Evolutionary conservation across 2,888 invertebrate genomes (phyloP).

Genomic region (Calameuta filiformis): DNA sequence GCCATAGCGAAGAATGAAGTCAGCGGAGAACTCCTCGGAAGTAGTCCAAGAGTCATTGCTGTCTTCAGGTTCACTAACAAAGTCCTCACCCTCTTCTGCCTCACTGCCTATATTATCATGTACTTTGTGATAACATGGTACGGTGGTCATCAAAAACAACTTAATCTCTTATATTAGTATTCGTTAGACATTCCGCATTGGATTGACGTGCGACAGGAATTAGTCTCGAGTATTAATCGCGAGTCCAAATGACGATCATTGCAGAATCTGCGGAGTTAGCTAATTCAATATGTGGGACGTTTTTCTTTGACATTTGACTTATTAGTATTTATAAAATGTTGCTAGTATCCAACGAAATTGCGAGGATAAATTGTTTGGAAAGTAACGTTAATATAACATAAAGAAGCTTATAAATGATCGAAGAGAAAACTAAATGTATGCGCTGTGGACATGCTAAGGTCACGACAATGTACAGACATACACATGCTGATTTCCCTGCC

Average conservation of each 20-base stretch:
- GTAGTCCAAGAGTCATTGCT: constrained; percentile 86
- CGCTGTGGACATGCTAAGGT: not conserved
- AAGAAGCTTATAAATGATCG: not conserved
- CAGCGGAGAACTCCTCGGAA: constrained; percentile 82
- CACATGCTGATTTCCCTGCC: not conserved
- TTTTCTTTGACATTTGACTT: not conserved
- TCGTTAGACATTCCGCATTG: not conserved
- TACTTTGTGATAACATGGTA: constrained; percentile 1
- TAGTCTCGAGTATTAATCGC: not conserved
- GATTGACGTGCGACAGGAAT: not conserved
- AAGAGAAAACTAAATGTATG: not conserved
- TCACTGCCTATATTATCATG: constrained; percentile 71
- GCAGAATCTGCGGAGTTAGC: not conserved
- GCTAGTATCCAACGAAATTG: not conserved
- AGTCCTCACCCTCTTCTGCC: constrained; percentile 77
- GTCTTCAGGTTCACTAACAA: constrained; percentile 80
- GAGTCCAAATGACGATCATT: not conserved
- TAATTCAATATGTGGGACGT: not conserved
- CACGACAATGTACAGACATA: not conserved
- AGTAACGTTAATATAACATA: not conserved
- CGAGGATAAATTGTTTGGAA: not conserved
- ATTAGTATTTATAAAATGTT: not conserved
- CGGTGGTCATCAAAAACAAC: not conserved
- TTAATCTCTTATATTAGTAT: not conserved
- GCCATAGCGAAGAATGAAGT: constrained; percentile 81